Base-by-base conservation (phyloP, 2,113 vertebrate genomes). In the Taxidea taxus region DNA sequence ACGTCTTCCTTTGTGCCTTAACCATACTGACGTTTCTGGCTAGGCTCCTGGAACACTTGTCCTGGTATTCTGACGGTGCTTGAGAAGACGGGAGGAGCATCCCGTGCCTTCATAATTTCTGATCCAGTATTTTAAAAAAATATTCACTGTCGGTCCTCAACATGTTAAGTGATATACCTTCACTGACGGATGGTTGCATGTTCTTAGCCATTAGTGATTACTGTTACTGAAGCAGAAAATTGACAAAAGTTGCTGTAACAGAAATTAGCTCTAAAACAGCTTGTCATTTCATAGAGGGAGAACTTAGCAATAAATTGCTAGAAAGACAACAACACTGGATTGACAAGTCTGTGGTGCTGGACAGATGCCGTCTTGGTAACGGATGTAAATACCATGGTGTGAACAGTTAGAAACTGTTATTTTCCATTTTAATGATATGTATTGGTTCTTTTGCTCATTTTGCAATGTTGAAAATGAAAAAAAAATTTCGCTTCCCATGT, bases 1-100 rank as follows among this genome's bases (percentile, higher is more conserved):
- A 78, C 14, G 44, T 83, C 56, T 89, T 85, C 39, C 39, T 95
- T 84, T 87, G n/a, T 94, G 51, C n/a, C 34, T 91, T 91, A 94
- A 87, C 80, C 27, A 14, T 95, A 18, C 2, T 93, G 42, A 70
- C 7, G 44, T 80, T 93, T 80, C 49, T 80, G 34, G 60, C 13
- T 66, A 29, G 77, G 87, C 20, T 77, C 29, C 58, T n/a, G 3
- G 60, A 88, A 56, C 16, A 84, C 49, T 80, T 74, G 44, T 39
- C 42, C 89, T 83, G 11, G 11, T 91, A 42, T 88, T 81, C 25
- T 86, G 47, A 60, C 12, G 13, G 25, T 87, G 89, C 47, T 37
- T 70, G 70, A 70, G 12, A 72, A 34, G 39, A 72, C 31, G 37
- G 37, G 64, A 91, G 64, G 42, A 39, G 16, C 11, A 31, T 37